Base-by-base conservation (phyloP, 1,140 invertebrate species). In the Brachionus sp. region DNA sequence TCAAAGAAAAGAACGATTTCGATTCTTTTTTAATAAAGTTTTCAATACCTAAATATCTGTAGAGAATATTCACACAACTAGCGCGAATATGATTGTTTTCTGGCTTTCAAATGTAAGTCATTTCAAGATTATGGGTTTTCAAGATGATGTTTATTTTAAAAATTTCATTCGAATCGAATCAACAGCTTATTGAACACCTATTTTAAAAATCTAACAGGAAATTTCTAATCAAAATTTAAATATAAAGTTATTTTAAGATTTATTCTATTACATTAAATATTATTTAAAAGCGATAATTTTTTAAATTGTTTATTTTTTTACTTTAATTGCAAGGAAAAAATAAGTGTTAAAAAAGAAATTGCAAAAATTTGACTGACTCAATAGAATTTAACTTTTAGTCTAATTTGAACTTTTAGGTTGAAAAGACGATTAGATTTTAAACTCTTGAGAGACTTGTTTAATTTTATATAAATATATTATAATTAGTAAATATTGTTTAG, bases 11-110 rank as follows among this genome's bases (percentile, higher is more conserved):
- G 50, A 57, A 57, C 50, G 50, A 66, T 66, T 33, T 66, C 13
- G 12, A 66, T 66, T 33, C 33, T 66, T 33, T 66, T 66, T 66
- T 66, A 66, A 66, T 66, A 66, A 66, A 66, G 64, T 66, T 66
- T 37, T 66, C 33, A 33, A 33, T 66, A 66, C 64, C 64, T 66
- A 33, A 29, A 66, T 33, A 66, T 66, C 64, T 33, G 13, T 66
- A 33, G 64, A 66, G 64, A 66, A 33, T 29, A 33, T 57, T 57
- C 50, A 19, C 50, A 57, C 16, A 19, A 57, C 50, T 57, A 57
- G 50, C 50, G 19, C 19, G n/a, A 57, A 57, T n/a, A n/a, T 9
- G 50, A 57, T 57, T 57, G 19, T 19, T n/a, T 57, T 23, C 19
- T 7, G 19, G 1, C 50, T 57, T 57, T 57, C 16, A 23, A 23